These are phyloP conservation scores for Murina feae DNA, from an alignment of 2,113 vertebrate species.

Conservation along the genomic window DNA sequence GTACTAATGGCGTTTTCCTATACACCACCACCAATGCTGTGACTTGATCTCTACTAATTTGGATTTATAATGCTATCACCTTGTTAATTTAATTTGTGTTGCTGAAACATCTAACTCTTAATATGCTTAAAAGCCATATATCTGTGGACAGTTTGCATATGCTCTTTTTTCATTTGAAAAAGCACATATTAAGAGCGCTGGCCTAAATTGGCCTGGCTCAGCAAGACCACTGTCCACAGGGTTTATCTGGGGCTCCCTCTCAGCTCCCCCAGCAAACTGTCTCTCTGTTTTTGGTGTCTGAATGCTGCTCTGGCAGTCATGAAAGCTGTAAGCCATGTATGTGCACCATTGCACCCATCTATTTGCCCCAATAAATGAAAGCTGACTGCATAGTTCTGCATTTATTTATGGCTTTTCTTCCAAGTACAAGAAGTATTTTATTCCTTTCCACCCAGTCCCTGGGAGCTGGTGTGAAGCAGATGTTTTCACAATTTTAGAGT, in stretches of 20 bases:
- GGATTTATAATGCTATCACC: background rate
- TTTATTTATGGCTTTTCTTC: conserved; percentile 40
- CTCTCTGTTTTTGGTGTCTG: background rate
- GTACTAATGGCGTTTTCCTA: background rate
- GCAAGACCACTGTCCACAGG: background rate
- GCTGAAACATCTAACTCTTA: background rate
- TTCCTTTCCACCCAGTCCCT: background rate
- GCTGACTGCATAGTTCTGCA: background rate
- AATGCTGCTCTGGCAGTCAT: background rate
- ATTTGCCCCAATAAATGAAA: conserved; percentile 29
- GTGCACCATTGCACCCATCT: background rate
- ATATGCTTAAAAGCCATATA: background rate
- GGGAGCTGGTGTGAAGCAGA: background rate
- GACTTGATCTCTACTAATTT: background rate
- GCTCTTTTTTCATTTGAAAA: conserved; percentile 10
- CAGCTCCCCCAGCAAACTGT: background rate
- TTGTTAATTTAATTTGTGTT: conserved; percentile 23
- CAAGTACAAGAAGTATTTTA: conserved; percentile 5
- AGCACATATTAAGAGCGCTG: background rate
- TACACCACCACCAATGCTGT: background rate
- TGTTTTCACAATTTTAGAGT: background rate
- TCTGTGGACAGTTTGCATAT: background rate
- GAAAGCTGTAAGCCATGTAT: background rate
- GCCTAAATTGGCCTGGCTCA: background rate
- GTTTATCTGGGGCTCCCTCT: background rate